phyloP scores from a whole-genome alignment of 2,113 vertebrate genomes.

The Petromus typicus region DNA sequence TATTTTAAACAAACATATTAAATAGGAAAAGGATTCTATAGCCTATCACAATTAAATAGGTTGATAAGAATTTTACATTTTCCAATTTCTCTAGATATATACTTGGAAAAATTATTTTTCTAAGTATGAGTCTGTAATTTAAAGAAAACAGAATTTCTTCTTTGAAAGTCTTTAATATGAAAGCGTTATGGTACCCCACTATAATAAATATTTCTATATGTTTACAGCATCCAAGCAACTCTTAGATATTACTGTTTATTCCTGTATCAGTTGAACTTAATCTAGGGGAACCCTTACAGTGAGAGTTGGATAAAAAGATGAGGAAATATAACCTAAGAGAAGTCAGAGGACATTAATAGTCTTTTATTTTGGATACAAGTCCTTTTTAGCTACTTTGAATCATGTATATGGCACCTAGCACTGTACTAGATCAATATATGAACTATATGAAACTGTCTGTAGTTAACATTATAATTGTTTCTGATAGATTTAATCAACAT shows the following conservation, averaged over 20 bases:
- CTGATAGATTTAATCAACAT: constrained; percentile 47
- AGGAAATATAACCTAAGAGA: constrained; percentile 25
- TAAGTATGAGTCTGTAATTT: constrained; percentile 15
- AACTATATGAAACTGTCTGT: constrained; percentile 17
- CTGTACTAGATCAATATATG: not conserved
- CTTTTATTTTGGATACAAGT: constrained; percentile 24
- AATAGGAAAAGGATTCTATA: constrained; percentile 48
- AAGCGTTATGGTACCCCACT: constrained; percentile 24
- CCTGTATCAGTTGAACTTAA: not conserved
- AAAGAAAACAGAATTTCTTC: constrained; percentile 41
- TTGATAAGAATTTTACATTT: constrained; percentile 2
- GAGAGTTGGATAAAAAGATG: not conserved
- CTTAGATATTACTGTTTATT: constrained; percentile 45
- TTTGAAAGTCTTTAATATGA: constrained; percentile 56
- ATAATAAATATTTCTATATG: constrained; percentile 45
- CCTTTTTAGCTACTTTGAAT: constrained; percentile 38
- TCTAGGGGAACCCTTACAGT: not conserved
- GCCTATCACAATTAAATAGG: constrained; percentile 42
- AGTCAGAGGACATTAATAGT: not conserved
- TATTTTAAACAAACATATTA: constrained; percentile 20
- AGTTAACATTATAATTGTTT: constrained; percentile 31
- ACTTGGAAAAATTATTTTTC: constrained; percentile 56
- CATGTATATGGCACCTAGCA: not conserved
- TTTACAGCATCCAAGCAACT: constrained; percentile 5
- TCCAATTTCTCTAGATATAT: not conserved